Percentiles rank a stretch among this genome's conserved stretches.
Evolutionary conservation across 2,113 vertebrate genomes (phyloP).

Genomic region (Lota lota): DNA sequence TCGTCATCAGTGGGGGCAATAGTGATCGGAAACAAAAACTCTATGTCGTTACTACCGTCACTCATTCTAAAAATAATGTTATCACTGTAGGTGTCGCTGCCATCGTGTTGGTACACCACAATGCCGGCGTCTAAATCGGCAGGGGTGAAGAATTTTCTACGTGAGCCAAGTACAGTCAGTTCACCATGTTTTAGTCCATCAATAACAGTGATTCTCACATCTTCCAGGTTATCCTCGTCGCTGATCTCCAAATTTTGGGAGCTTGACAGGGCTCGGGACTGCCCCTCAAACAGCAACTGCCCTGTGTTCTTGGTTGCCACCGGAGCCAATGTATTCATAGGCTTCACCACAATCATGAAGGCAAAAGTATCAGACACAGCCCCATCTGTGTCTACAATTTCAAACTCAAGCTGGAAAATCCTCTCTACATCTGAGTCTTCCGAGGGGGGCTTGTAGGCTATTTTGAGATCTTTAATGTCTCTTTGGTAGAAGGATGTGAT

Average conservation of each 20-base stretch:
- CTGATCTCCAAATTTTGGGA: constrained; percentile 75
- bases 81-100: constrained; percentile 80
- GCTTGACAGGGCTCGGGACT: constrained; percentile 72
- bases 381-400: constrained; percentile 74
- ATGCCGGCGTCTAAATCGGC: constrained; percentile 68
- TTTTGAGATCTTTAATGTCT: constrained; percentile 81
- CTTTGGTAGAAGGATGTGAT: constrained; percentile 78
- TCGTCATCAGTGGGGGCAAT: constrained; percentile 80
- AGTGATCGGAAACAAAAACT: constrained; percentile 80
- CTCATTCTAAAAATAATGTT: constrained; percentile 79
- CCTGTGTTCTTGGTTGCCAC: constrained; percentile 72
- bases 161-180: constrained; percentile 61
- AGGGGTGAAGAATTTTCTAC: constrained; percentile 70
- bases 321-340: constrained; percentile 77
- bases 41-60: constrained; percentile 75
- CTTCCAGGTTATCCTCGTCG: constrained; percentile 75
- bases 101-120: constrained; percentile 80
- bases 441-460: constrained; percentile 77
- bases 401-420: constrained; percentile 79
- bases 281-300: constrained; percentile 80
- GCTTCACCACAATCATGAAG: constrained; percentile 79
- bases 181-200: constrained; percentile 74
- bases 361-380: constrained; percentile 78
- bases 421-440: constrained; percentile 67
- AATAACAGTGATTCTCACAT: constrained; percentile 71